Conservation (phyloP, 2,797 vertebrate species). For the Okamejei kenojei region DNA sequence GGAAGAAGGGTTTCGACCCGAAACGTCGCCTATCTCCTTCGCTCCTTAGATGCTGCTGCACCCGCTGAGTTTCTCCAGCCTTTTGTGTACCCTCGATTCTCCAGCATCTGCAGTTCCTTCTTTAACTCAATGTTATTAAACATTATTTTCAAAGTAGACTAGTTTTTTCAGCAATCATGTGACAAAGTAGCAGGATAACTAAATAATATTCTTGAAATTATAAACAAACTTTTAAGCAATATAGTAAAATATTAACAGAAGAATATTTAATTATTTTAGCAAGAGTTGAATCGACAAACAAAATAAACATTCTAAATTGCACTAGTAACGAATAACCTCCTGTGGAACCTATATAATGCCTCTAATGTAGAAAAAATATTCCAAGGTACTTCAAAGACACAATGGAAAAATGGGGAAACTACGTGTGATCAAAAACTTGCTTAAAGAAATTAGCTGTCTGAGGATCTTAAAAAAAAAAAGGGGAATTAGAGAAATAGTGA, state of each 20-base stretch:
- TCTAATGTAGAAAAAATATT: background rate
- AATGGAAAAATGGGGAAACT: background rate
- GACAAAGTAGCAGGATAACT: too few relatives aligned
- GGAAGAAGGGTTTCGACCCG: too few relatives aligned
- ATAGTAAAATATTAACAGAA: background rate
- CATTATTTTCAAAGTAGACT: background rate
- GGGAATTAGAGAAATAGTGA: background rate
- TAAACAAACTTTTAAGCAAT: background rate
- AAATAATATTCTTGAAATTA: background rate
- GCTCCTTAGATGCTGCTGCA: too few relatives aligned
- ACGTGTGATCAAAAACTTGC: background rate
- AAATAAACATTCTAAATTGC: background rate
- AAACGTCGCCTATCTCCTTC: too few relatives aligned
- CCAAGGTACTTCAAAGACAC: background rate
- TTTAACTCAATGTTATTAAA: background rate
- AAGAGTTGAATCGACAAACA: background rate
- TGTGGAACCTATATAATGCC: background rate
- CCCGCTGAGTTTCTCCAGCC: too few relatives aligned
- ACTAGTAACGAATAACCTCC: background rate
- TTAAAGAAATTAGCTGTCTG: background rate
- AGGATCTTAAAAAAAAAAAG: background rate
- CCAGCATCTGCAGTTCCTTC: too few relatives aligned
- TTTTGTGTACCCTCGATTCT: too few relatives aligned
- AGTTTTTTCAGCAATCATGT: background rate
- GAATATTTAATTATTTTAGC: background rate